Conservation (phyloP, 2,888 invertebrate species). For the Synanthedon myopaeformis region DNA sequence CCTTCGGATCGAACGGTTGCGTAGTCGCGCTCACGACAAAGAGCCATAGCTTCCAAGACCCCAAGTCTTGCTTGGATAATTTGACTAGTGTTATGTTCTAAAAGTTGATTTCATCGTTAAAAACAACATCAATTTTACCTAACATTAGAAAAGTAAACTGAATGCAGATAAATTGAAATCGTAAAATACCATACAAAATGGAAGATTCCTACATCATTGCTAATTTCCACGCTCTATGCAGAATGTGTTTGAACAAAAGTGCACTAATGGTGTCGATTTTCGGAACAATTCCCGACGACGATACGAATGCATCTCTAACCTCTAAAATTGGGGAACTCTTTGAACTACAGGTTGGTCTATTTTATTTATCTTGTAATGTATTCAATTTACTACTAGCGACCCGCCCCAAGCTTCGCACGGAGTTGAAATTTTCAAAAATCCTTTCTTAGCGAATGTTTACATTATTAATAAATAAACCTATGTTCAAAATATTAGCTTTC, state of each 20-base stretch:
- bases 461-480: too few relatives aligned
- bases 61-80: constrained; percentile 8
- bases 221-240: constrained; percentile 74
- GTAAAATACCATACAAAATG: constrained; percentile 31
- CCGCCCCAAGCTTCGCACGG: too few relatives aligned
- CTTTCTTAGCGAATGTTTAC: too few relatives aligned
- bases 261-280: constrained; percentile 74
- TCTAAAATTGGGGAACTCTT: constrained; percentile 67
- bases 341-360: constrained; percentile 58
- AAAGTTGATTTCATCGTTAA: constrained; percentile 24
- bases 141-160: not conserved
- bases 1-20: constrained; percentile 66
- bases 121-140: constrained; percentile 17
- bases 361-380: constrained; percentile 1
- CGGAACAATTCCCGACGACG: constrained; percentile 65
- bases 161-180: not conserved
- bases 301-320: constrained; percentile 54
- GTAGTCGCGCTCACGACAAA: constrained; percentile 49
- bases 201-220: constrained; percentile 68
- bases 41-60: constrained; percentile 32
- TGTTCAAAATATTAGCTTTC: too few relatives aligned
- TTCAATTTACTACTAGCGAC: too few relatives aligned
- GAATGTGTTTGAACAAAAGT: constrained; percentile 74
- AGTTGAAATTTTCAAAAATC: too few relatives aligned
- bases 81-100: constrained; percentile 18